A percentile compares a stretch with the other conserved stretches of the same genome.
phyloP scores from a whole-genome alignment of 2,113 vertebrate genomes.

The Marcusenius ussheri region DNA sequence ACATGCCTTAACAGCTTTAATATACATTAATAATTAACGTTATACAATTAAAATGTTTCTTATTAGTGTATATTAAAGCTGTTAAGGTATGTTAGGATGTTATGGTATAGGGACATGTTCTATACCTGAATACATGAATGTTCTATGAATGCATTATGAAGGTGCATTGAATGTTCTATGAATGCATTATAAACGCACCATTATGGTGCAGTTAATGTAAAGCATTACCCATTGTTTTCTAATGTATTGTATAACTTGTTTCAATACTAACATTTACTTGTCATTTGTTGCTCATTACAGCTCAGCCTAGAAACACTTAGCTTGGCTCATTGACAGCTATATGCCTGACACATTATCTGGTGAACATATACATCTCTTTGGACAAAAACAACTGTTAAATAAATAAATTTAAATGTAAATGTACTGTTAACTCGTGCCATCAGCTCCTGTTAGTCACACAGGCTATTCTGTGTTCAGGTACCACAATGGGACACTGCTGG shows the following conservation, averaged over 20 bases:
- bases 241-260: neutral
- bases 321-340: neutral
- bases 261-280: neutral
- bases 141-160: no score
- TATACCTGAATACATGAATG: no score
- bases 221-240: neutral
- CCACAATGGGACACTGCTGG: slow-evolving; percentile 82
- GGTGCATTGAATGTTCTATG: neutral
- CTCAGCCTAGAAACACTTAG: neutral
- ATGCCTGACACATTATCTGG: neutral
- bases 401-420: neutral
- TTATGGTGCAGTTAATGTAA: neutral
- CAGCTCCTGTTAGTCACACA: neutral
- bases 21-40: neutral
- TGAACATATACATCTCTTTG: neutral
- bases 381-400: neutral
- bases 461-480: slow-evolving; percentile 63
- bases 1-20: neutral
- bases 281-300: neutral
- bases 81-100: neutral
- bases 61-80: neutral
- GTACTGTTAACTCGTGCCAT: neutral
- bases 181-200: neutral
- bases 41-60: neutral
- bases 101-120: neutral